Percentiles rank a stretch among this genome's conserved stretches.
Conservation (phyloP, 2,888 invertebrate genomes). For the Tenthredo amoena region DNA sequence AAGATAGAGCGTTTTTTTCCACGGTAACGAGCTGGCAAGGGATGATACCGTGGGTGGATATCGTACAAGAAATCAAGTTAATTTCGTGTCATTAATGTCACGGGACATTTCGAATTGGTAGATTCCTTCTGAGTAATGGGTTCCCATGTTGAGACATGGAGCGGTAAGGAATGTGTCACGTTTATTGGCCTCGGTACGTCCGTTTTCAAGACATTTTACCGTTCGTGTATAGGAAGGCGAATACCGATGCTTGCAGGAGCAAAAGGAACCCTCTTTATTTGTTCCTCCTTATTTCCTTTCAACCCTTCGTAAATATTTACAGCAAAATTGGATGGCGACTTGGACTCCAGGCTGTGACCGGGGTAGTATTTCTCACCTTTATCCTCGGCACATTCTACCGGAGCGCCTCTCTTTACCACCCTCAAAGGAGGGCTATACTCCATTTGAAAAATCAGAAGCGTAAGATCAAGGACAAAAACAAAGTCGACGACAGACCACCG, state of each 20-base stretch:
- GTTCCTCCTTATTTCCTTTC: background rate
- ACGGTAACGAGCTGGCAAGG: background rate
- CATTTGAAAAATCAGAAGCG: constrained; percentile 94
- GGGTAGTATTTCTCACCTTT: constrained; percentile 89
- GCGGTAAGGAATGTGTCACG: constrained; percentile 6
- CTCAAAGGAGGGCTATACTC: constrained; percentile 91
- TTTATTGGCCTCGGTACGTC: constrained; percentile 36
- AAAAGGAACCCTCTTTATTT: background rate
- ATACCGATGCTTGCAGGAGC: background rate
- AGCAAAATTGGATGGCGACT: constrained; percentile 91
- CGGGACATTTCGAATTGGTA: constrained; percentile 18
- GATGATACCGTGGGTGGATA: background rate
- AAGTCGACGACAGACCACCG: constrained; percentile 88
- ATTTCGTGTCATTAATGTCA: constrained; percentile 50
- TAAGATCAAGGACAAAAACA: constrained; percentile 90
- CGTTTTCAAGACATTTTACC: background rate
- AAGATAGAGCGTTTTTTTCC: background rate
- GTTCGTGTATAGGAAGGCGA: background rate
- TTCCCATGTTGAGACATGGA: background rate
- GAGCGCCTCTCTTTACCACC: constrained; percentile 93
- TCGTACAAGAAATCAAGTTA: constrained; percentile 53
- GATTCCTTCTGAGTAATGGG: constrained; percentile 31
- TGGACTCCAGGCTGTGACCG: constrained; percentile 92
- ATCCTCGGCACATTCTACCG: constrained; percentile 93
- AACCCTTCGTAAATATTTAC: constrained; percentile 66